Conservation (phyloP, 2,888 invertebrate genomes). For the Leistus spinibarbis region DNA sequence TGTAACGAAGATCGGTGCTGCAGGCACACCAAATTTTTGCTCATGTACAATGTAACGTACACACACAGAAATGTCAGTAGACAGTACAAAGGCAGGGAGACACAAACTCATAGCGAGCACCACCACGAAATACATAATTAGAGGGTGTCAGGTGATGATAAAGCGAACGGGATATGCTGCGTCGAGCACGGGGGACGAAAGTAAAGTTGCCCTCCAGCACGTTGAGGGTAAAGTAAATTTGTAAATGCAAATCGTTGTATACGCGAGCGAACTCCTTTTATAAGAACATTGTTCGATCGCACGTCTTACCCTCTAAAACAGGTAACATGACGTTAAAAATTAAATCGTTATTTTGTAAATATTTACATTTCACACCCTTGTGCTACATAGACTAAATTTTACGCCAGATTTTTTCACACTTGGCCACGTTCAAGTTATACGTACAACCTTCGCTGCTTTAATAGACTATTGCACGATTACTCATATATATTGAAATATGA, state of each 20-base stretch:
- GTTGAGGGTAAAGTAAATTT: constrained; percentile 24
- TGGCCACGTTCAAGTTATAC: background rate
- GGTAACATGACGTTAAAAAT: constrained; percentile 17
- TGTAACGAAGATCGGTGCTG: background rate
- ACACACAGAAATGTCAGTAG: background rate
- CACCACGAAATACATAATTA: constrained; percentile 25
- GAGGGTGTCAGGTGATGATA: constrained; percentile 39
- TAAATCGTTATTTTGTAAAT: constrained; percentile 19
- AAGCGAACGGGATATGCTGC: constrained; percentile 13
- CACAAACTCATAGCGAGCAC: background rate
- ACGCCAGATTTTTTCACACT: background rate
- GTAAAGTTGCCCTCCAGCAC: constrained; percentile 8
- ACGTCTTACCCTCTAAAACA: background rate
- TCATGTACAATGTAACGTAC: no score
- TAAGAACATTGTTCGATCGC: background rate
- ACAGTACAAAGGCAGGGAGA: constrained; percentile 1
- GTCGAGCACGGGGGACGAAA: background rate
- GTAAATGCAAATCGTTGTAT: constrained; percentile 29
- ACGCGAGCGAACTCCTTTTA: background rate
- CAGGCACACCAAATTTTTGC: background rate
- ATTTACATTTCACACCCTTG: background rate
- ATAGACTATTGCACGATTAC: no score
- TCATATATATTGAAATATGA: no score
- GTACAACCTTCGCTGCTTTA: no score
- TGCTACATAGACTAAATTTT: background rate